phyloP scores from a whole-genome alignment of 2,797 vertebrate species.

The Mico argentatus region DNA sequence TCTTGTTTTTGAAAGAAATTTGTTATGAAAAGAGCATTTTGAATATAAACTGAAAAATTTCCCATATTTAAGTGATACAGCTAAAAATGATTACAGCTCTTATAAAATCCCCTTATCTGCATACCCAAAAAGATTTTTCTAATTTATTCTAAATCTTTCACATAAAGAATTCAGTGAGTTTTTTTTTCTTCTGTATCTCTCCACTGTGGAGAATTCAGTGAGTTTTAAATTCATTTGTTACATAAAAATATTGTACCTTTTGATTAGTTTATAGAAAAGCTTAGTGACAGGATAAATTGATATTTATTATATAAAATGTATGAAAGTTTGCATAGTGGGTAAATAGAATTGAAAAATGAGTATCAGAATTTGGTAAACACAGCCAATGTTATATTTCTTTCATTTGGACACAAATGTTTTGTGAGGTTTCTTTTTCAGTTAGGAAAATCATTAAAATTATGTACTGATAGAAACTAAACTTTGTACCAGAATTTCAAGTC shows the following conservation, averaged over 20 bases:
- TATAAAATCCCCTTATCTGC: not conserved
- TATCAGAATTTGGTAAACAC: not conserved
- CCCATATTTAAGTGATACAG: not conserved
- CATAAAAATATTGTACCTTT: not conserved
- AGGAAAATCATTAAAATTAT: conserved; percentile 2
- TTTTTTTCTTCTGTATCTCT: not conserved
- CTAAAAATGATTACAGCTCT: not conserved
- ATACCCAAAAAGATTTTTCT: not conserved
- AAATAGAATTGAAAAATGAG: conserved; percentile 18
- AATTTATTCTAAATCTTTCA: not conserved
- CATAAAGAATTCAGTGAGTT: not conserved
- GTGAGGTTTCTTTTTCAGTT: not conserved
- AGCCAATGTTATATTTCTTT: not conserved
- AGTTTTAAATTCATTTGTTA: not conserved
- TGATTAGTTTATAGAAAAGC: not conserved
- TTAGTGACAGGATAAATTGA: not conserved
- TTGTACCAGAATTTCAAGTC: not conserved
- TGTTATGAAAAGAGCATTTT: not conserved
- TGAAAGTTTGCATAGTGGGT: not conserved
- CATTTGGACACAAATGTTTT: not conserved
- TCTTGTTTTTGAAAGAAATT: conserved; percentile 10
- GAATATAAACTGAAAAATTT: not conserved
- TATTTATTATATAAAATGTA: not conserved
- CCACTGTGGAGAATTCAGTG: not conserved
- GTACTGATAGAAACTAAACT: not conserved